phyloP scores from a whole-genome alignment of 2,888 invertebrate genomes.

The Hetaerina titia region DNA sequence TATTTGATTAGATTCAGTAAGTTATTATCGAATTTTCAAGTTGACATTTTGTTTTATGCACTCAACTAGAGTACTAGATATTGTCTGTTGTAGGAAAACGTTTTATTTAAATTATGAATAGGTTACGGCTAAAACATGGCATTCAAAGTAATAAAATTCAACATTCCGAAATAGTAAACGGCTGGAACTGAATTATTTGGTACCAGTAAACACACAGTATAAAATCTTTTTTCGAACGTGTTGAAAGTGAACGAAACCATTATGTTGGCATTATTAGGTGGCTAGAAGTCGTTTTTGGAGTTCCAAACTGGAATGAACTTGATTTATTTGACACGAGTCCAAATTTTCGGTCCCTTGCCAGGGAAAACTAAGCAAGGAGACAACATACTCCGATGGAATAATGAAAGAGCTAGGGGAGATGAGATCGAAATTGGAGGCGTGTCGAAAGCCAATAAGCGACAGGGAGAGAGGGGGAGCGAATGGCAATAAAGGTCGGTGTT shows the following conservation, averaged over 20 bases:
- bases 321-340: slow-evolving; percentile 9
- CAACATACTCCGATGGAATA: neutral
- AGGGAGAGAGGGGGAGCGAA: neutral
- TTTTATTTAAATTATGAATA: no score
- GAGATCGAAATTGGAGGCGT: neutral
- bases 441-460: slow-evolving; percentile 19
- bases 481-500: slow-evolving; percentile 19
- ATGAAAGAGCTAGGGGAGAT: neutral
- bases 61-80: no score
- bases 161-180: no score
- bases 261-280: neutral
- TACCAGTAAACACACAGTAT: neutral
- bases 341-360: neutral
- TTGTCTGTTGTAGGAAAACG: no score
- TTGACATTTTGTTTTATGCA: no score
- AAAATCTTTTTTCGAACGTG: neutral
- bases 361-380: neutral
- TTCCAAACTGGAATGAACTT: neutral
- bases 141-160: no score
- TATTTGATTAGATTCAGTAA: no score
- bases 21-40: no score
- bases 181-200: neutral
- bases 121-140: no score
- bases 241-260: neutral
- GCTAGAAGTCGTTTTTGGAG: neutral